These are phyloP conservation scores for Drosophila parvula DNA, from an alignment of 1,140 invertebrate species.

Conservation along the genomic window DNA sequence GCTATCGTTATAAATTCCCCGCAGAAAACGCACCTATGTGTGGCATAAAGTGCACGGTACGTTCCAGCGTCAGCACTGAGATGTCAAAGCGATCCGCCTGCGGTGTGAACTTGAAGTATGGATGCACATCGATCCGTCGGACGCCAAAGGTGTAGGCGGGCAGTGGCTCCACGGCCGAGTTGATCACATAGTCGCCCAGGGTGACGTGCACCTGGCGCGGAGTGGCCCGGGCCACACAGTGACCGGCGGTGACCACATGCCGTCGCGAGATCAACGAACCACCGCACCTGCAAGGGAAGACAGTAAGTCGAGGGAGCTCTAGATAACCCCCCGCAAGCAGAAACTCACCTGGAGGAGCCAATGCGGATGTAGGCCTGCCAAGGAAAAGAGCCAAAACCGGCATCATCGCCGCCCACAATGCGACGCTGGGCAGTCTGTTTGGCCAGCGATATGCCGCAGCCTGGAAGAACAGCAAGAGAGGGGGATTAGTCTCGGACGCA, in stretches of 20 bases:
- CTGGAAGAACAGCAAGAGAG: conserved; percentile 84
- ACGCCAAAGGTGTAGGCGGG: conserved; percentile 96
- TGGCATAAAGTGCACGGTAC: conserved; percentile 94
- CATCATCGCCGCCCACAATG: conserved; percentile 96
- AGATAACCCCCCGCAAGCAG: not conserved
- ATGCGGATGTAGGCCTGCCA: conserved; percentile 98
- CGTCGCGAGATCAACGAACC: conserved; percentile 95
- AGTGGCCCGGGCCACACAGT: conserved; percentile 96
- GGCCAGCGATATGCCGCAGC: conserved; percentile 92
- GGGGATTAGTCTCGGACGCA: not conserved
- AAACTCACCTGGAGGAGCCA: conserved; percentile 88
- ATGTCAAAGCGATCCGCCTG: conserved; percentile 96
- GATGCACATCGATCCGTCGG: conserved; percentile 94
- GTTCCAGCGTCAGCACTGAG: conserved; percentile 93
- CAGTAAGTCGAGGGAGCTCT: not conserved
- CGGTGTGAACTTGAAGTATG: conserved; percentile 97
- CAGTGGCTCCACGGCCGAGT: conserved; percentile 94
- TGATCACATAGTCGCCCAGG: conserved; percentile 96
- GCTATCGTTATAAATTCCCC: too few species aligned
- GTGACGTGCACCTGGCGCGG: conserved; percentile 96
- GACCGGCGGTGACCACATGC: conserved; percentile 97
- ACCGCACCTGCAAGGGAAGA: conserved; percentile 90
- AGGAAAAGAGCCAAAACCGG: conserved; percentile 96
- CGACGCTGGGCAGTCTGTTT: conserved; percentile 94
- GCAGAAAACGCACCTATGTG: conserved; percentile 88